These are phyloP conservation scores for Iguana delicatissima DNA, from an alignment of 2,797 vertebrate species.

Conservation along the genomic window DNA sequence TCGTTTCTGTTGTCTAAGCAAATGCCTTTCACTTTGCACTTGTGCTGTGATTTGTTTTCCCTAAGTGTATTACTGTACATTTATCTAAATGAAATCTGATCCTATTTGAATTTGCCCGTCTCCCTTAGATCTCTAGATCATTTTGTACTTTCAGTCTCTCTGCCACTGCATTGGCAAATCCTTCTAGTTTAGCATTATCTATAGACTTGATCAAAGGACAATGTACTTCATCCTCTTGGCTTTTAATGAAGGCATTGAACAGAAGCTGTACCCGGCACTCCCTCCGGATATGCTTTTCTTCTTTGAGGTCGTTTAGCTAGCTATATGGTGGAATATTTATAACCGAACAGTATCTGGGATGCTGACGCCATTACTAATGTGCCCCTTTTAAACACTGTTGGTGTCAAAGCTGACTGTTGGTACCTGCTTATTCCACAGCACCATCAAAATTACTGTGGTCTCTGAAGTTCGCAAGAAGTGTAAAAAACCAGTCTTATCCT, in stretches of 20 bases:
- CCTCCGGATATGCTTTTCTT: not conserved
- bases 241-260: slow-evolving; percentile 25
- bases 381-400: not conserved
- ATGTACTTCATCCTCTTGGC: slow-evolving; percentile 19
- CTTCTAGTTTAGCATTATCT: slow-evolving; percentile 25
- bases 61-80: slow-evolving; percentile 20
- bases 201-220: not conserved
- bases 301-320: slow-evolving; percentile 21
- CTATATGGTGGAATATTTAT: slow-evolving; percentile 15
- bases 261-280: not conserved
- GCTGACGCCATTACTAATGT: not conserved
- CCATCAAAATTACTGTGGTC: too few relatives aligned
- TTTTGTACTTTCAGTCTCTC: not conserved
- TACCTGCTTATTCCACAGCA: not conserved
- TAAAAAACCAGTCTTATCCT: too few relatives aligned
- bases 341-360: not conserved
- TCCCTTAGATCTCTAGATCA: not conserved
- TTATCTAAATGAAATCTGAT: slow-evolving; percentile 25
- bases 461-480: too few relatives aligned
- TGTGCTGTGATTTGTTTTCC: slow-evolving; percentile 12
- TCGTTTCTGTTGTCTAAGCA: slow-evolving; percentile 21
- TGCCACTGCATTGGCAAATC: not conserved
- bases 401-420: not conserved
- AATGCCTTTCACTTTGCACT: slow-evolving; percentile 16
- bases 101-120: not conserved